Percentiles rank a stretch among this genome's conserved stretches.
phyloP scores from a whole-genome alignment of 2,888 invertebrate genomes.

The Maniola hyperantus region DNA sequence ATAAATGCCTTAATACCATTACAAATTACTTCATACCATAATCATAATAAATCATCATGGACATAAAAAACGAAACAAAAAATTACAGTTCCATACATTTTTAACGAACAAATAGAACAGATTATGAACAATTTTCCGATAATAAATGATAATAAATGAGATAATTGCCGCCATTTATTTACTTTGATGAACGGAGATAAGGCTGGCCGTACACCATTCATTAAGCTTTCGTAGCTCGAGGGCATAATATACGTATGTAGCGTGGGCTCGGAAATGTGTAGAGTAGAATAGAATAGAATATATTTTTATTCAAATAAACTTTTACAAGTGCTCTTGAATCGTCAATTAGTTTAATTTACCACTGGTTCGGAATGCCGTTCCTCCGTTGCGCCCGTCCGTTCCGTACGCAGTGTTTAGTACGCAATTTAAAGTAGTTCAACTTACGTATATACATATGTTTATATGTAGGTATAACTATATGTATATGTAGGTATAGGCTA shows the following conservation, averaged over 20 bases:
- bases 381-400: too few relatives aligned
- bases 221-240: slow-evolving; percentile 39
- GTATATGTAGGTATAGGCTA: too few relatives aligned
- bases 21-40: not conserved
- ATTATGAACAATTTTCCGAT: slow-evolving; percentile 36
- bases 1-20: too few relatives aligned
- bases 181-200: slow-evolving; percentile 36
- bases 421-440: too few relatives aligned
- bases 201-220: slow-evolving; percentile 30
- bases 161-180: slow-evolving; percentile 38
- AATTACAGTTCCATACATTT: slow-evolving; percentile 7
- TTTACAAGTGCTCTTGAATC: too few relatives aligned
- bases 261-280: slow-evolving; percentile 9
- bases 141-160: slow-evolving; percentile 30
- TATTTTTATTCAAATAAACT: too few relatives aligned
- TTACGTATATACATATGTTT: too few relatives aligned
- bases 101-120: slow-evolving; percentile 35
- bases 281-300: too few relatives aligned
- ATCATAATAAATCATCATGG: not conserved
- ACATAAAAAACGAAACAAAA: not conserved
- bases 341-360: too few relatives aligned
- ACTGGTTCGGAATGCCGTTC: too few relatives aligned
- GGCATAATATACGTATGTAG: slow-evolving; percentile 26
- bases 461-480: too few relatives aligned
- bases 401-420: too few relatives aligned